Evolutionary conservation across 2,888 invertebrate genomes (phyloP), one percentile per base, ranked within the genome.

Genomic region (Hedychridium roseum): DNA sequence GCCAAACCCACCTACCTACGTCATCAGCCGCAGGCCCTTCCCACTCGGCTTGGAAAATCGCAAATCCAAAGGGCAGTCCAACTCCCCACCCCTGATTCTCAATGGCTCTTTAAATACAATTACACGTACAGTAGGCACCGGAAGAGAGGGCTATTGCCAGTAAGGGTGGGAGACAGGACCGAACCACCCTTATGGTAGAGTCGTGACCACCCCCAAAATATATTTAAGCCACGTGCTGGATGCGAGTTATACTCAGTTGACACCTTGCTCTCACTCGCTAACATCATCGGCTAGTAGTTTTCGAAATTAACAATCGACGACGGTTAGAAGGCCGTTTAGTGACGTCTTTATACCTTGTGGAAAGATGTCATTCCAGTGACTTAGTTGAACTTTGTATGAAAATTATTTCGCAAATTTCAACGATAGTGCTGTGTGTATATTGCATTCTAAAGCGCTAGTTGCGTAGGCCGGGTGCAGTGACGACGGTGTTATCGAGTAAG

Each of bases 21-120:
- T 17, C 31, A 27, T 26, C 36, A 41, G 40, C 37, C 50, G 35
- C 44, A 37, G 43, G 41, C 11, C 20, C 43, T n/a, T 30, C 41
- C 43, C 43, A 46, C 39, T 43, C 37, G 36, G 3, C 9, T 48
- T 60, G 45, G 39, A 42, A 44, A 45, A 41, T 45, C 42, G 20
- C 20, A 31, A 39, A 21, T 9, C 23, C 11, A 26, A 49, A 31
- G 34, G 62, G 35, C 34, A 30, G 49, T 16, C 30, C 37, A 36
- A 43, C 32, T 59, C 45, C 39, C 23, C n/a, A 9, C 17, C n/a
- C n/a, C n/a, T n/a, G n/a, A n/a, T n/a, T n/a, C n/a, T n/a, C 20
- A 34, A 21, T 43, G 47, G 45, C 56, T 66, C 72, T 66, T 63
- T 66, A 64, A 69, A 68, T 63, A 65, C 68, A 70, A 68, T 73